Evolutionary conservation across 64 coral and sea anemone species (phyloP).

Genomic region (Pocillopora damicornis): DNA sequence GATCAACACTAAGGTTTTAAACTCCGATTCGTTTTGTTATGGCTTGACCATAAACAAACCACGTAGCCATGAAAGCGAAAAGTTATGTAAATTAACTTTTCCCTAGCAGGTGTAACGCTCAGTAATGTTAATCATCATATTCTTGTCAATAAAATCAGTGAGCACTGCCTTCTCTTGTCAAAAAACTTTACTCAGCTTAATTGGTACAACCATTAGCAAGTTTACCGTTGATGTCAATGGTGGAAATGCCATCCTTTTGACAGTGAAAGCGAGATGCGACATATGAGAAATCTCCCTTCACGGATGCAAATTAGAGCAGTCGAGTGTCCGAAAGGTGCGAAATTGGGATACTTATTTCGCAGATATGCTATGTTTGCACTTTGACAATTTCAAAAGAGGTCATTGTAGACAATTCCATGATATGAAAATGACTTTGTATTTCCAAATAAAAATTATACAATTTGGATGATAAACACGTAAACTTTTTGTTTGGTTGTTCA

Average conservation of each 20-base stretch:
- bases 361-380: background rate
- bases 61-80: conserved; percentile 24
- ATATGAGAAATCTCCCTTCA: background rate
- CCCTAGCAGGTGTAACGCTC: conserved; percentile 22
- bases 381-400: background rate
- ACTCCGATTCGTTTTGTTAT: background rate
- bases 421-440: background rate
- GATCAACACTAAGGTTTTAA: background rate
- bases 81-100: conserved; percentile 24
- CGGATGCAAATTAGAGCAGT: background rate
- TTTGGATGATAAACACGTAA: no score
- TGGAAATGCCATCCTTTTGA: background rate
- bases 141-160: conserved; percentile 1
- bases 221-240: background rate
- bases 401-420: background rate
- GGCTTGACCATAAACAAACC: conserved; percentile 33
- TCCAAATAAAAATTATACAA: no score
- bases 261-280: background rate
- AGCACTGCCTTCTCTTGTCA: background rate
- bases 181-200: background rate
- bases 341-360: background rate
- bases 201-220: background rate
- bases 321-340: no score
- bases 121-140: background rate
- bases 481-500: no score